Base-by-base conservation (phyloP, 2,113 vertebrate species). In the Apeltes quadracus region DNA sequence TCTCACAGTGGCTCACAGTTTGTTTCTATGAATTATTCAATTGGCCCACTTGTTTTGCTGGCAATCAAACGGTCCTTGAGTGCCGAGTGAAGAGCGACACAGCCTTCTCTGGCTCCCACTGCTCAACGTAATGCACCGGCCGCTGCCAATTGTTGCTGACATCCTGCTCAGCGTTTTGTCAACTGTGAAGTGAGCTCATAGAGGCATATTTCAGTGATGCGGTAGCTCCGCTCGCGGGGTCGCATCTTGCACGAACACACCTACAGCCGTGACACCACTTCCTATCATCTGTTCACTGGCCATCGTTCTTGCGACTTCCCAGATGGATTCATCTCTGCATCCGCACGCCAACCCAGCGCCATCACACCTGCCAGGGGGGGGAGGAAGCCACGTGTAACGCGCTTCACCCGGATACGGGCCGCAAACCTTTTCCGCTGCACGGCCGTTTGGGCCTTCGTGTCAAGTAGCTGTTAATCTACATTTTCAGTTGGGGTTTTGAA, bases 21-120 rank as follows among this genome's bases (percentile, higher is more conserved):
- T 90, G 84, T 84, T 77, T 65, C 71, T 34, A 90, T 91, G 87
- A 90, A 92, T 92, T 85, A 91, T 92, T 91, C 78, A 92, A 75
- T 78, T 62, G 63, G 61, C 83, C 86, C 79, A 79, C 77, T 88
- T 89, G 87, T 88, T 90, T n/a, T 87, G 87, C 90, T 92, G 89
- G 91, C 90, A 91, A 86, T 88, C 80, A 83, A 76, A 82, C 75
- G 69, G 79, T 85, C 79, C 86, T 82, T 83, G 69, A 72, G 67
- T 29, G 77, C 73, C 77, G 78, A 80, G 84, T 66, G 78, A 89
- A 78, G 79, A 88, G 81, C 4, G 65, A 86, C 72, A 67, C 61
- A 7, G 76, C 43, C 75, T 44, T 65, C 72, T 70, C 72, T 70
- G 61, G n/a, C 62, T 80, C 85, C 76, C 84, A 29, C 78, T 59